Conservation (phyloP, 2,797 vertebrate genomes). For the Rhinogobio ventralis region DNA sequence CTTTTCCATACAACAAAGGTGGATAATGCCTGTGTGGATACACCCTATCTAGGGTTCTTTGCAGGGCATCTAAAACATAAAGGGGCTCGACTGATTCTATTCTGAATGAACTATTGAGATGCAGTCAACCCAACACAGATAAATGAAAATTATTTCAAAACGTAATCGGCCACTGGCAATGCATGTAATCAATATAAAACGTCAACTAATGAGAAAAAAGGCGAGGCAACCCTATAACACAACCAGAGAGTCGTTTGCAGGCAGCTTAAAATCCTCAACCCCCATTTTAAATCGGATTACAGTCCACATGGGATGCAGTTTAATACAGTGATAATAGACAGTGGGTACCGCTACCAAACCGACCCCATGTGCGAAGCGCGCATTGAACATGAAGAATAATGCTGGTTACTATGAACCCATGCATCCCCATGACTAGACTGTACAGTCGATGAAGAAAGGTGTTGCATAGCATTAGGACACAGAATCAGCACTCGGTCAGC, state of each 20-base stretch:
- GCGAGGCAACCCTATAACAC: neutral
- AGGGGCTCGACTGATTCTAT: neutral
- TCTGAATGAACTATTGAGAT: neutral
- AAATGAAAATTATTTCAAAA: neutral
- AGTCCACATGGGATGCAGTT: slow-evolving; percentile 29
- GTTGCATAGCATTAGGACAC: neutral
- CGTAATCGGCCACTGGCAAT: neutral
- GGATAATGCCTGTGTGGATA: slow-evolving; percentile 24
- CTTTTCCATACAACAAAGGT: neutral
- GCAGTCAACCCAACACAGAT: neutral
- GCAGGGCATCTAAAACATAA: neutral
- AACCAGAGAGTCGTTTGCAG: neutral
- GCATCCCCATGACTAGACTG: neutral
- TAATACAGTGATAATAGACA: slow-evolving; percentile 39
- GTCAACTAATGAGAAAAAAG: neutral
- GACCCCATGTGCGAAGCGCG: neutral
- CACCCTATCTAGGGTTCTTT: neutral
- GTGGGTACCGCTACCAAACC: neutral
- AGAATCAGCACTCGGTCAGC: neutral
- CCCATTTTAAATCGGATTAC: slow-evolving; percentile 51
- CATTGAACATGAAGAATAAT: neutral
- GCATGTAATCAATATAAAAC: neutral
- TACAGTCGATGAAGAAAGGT: neutral
- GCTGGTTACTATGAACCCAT: neutral
- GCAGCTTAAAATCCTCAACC: slow-evolving; percentile 21